Conservation (phyloP, 2,113 vertebrate genomes). For the Micronycteris hirsuta region DNA sequence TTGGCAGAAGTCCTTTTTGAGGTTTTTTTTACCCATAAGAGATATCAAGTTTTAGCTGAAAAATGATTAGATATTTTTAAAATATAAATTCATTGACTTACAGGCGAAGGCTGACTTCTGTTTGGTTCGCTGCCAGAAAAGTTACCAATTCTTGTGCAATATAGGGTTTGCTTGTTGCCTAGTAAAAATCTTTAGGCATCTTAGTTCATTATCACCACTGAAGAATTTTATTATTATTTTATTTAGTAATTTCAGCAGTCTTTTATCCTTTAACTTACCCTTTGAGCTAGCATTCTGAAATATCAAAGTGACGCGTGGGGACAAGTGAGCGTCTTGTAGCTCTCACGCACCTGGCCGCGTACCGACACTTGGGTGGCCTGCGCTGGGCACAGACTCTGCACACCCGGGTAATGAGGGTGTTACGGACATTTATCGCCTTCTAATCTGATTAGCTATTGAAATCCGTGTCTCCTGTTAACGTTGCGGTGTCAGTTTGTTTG, state of each 20-base stretch:
- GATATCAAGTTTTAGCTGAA: neutral
- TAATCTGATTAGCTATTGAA: neutral
- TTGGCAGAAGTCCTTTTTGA: too few species aligned
- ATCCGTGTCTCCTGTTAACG: neutral
- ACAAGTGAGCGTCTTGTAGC: neutral
- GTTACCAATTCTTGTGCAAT: neutral
- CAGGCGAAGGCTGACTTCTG: neutral
- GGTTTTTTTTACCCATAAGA: neutral
- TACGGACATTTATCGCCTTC: neutral
- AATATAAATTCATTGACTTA: neutral
- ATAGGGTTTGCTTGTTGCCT: neutral
- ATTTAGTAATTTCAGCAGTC: neutral
- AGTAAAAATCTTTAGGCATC: neutral
- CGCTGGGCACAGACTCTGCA: neutral
- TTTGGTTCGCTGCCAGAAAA: neutral
- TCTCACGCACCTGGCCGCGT: neutral
- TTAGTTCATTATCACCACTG: neutral
- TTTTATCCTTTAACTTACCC: neutral
- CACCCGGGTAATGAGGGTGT: neutral
- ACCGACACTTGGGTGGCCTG: neutral
- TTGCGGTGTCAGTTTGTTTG: neutral
- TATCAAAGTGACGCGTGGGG: neutral
- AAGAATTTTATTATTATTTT: neutral
- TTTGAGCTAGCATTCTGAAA: neutral
- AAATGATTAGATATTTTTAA: neutral